Evolutionary conservation across 2,797 vertebrate genomes (phyloP).

Genomic region (Chaetodon trifasciatus): DNA sequence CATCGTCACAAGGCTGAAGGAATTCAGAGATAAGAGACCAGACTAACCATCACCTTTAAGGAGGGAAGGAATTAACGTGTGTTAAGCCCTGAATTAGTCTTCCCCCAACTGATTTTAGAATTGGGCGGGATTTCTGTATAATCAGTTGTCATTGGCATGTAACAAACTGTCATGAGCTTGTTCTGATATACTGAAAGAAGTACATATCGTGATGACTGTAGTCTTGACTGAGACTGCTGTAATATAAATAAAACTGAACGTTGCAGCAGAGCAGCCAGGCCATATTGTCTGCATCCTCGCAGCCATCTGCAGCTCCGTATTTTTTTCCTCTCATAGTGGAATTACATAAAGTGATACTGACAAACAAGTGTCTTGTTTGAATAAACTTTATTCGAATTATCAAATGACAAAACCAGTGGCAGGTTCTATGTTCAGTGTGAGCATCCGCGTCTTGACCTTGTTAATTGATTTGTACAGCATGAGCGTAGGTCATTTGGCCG

Average conservation of each 20-base stretch:
- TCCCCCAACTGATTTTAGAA: background rate
- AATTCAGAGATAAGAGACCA: background rate
- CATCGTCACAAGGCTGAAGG: background rate
- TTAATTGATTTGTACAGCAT: too few relatives aligned
- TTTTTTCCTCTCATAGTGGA: background rate
- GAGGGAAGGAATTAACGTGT: too few relatives aligned
- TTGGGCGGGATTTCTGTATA: background rate
- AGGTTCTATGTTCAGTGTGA: too few relatives aligned
- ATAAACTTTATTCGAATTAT: too few relatives aligned
- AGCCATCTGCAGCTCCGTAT: background rate
- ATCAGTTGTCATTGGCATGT: background rate
- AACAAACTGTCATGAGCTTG: background rate
- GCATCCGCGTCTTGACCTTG: too few relatives aligned
- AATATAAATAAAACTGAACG: constrained; percentile 7
- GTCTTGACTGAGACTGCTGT: background rate
- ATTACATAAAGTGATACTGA: background rate
- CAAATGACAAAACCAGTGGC: background rate
- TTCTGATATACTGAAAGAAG: background rate
- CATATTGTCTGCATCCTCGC: background rate
- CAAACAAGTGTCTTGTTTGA: background rate
- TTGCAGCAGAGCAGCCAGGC: background rate
- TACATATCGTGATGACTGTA: background rate
- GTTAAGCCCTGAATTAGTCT: background rate
- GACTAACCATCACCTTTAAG: too few relatives aligned
- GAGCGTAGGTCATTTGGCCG: too few relatives aligned